A percentile compares a stretch with the other conserved stretches of the same genome.
These are phyloP conservation scores for Imbricaverruca yamaguchii DNA, from an alignment of 2,888 invertebrate genomes.

Conservation along the genomic window DNA sequence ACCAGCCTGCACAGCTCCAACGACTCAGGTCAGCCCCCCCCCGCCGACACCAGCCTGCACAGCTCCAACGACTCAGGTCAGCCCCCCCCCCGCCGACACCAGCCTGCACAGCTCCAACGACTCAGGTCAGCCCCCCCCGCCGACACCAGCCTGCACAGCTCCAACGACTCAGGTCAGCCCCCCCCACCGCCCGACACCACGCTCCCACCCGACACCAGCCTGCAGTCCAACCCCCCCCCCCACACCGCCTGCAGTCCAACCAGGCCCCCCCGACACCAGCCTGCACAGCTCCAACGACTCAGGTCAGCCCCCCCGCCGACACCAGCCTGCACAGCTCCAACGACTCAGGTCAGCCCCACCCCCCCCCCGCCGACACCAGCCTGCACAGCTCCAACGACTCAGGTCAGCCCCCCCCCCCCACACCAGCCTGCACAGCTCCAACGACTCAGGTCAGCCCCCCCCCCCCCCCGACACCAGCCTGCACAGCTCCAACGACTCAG, in stretches of 20 bases:
- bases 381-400: constrained; percentile 79
- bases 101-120: constrained; percentile 89
- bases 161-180: too few relatives aligned
- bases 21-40: too few relatives aligned
- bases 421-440: constrained; percentile 66
- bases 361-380: constrained; percentile 30
- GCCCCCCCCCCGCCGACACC: too few relatives aligned
- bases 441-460: constrained; percentile 48
- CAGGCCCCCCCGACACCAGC: constrained; percentile 31
- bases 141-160: background rate
- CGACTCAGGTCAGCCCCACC: constrained; percentile 45
- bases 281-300: constrained; percentile 79
- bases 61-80: constrained; percentile 52
- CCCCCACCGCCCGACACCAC: too few relatives aligned
- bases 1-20: background rate
- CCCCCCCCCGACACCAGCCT: constrained; percentile 41
- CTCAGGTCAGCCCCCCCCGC: constrained; percentile 29
- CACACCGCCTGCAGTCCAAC: too few relatives aligned
- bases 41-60: too few relatives aligned
- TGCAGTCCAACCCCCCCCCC: too few relatives aligned
- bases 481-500: constrained; percentile 73
- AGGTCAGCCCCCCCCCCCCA: constrained; percentile 24
- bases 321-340: constrained; percentile 70
- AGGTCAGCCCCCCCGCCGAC: constrained; percentile 25
- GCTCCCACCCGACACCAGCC: too few relatives aligned